Evolutionary conservation across 1,140 invertebrate genomes (phyloP), one percentile per base, ranked within the genome.

Genomic region (Drosophila grimshawi): DNA sequence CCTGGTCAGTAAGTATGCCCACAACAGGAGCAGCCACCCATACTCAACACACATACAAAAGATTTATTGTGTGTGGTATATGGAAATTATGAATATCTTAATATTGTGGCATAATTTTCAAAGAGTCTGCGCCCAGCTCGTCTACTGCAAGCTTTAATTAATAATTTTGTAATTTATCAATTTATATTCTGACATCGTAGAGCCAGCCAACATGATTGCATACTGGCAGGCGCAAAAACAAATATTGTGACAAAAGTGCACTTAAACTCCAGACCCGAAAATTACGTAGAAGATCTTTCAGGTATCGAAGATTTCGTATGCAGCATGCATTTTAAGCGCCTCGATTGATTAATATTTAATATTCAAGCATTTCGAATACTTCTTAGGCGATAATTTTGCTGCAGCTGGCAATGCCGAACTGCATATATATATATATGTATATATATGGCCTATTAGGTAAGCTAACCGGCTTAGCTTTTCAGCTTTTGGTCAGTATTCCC

Each of bases 81-180:
- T 89, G 86, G 78, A 89, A 89, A 89, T 85, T 89, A 89, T 89
- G 88, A 89, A 89, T 89, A 86, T 82, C 82, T 80, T 86, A 85
- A 89, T 90, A 85, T 89, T 88, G 68, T 53, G 70, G 65, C 78
- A 76, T 89, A 81, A 89, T 89, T 85, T 79, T 57, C 19, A 35
- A 30, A 41, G 10, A 52, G 33, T 70, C 68, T 39, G 4, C 11
- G 29, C 48, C 3, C 10, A 43, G 41, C 60, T 48, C 37, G 35
- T 45, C 43, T 32, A 33, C 48, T 68, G 32, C 11, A 37, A 60
- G 69, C 81, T 76, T 85, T 90, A 89, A 90, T 89, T 90, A 89
- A 86, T 76, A 85, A 78, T 85, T 85, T 89, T 75, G 80, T 90
- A 89, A 85, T 81, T 89, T 89, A 81, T 82, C 83, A 86, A 82